Conservation (phyloP, 2,113 vertebrate species). For the Zosterops pallidus region DNA sequence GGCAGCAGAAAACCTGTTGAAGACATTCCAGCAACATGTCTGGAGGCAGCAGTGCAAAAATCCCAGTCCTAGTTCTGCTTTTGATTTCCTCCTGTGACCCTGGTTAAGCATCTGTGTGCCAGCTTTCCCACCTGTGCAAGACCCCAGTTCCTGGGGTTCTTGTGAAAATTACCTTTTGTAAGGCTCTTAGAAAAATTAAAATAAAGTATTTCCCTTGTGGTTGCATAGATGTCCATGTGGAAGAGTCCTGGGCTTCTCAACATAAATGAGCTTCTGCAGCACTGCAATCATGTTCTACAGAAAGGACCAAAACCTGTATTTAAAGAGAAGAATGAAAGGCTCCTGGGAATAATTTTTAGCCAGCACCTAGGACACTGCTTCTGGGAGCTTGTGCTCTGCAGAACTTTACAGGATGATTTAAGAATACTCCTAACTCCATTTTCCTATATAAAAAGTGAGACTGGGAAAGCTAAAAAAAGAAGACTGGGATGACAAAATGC, state of each 20-base stretch:
- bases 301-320: background rate
- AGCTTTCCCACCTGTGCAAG: background rate
- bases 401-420: background rate
- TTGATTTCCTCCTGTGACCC: background rate
- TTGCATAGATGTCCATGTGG: background rate
- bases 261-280: background rate
- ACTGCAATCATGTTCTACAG: background rate
- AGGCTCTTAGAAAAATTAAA: conserved; percentile 25
- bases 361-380: background rate
- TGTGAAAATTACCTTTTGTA: background rate
- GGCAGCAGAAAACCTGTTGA: background rate
- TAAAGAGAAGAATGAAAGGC: background rate
- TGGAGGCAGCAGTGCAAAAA: background rate
- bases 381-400: background rate
- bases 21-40: background rate
- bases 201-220: background rate
- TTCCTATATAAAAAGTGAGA: background rate
- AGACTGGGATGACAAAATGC: background rate
- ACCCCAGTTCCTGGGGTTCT: background rate
- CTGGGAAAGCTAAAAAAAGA: background rate
- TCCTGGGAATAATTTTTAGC: background rate
- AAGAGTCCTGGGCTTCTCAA: background rate
- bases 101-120: background rate
- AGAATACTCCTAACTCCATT: background rate
- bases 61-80: background rate